phyloP scores from a whole-genome alignment of 64 coral and sea anemone genomes.

The Trachythela sp. region DNA sequence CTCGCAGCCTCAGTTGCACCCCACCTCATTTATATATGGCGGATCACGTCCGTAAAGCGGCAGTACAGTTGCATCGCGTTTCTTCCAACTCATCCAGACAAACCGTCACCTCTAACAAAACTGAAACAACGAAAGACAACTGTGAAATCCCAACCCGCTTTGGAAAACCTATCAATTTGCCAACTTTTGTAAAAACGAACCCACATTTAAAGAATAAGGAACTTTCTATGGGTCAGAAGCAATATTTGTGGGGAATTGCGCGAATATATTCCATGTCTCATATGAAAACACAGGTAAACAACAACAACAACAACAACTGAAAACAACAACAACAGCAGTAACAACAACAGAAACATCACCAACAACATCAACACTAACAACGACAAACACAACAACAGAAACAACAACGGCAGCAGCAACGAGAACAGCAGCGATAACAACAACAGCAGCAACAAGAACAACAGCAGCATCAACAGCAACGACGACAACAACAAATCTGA shows the following conservation, averaged over 20 bases:
- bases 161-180: conserved; percentile 55
- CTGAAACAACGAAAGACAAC: background rate
- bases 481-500: background rate
- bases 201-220: conserved; percentile 65
- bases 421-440: too few relatives aligned
- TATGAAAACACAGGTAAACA: conserved; percentile 66
- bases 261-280: conserved; percentile 82
- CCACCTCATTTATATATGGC: conserved; percentile 60
- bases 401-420: background rate
- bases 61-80: background rate
- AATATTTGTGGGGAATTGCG: conserved; percentile 94
- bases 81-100: conserved; percentile 64
- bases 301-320: conserved; percentile 45
- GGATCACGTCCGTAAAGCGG: conserved; percentile 58
- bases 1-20: conserved; percentile 61
- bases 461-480: background rate
- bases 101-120: conserved; percentile 56
- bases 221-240: conserved; percentile 80
- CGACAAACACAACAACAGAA: conserved; percentile 38
- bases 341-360: conserved; percentile 46
- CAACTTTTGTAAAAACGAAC: conserved; percentile 70
- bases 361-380: conserved; percentile 26
- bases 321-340: background rate
- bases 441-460: conserved; percentile 53
- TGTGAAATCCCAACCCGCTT: conserved; percentile 18